phyloP scores from a whole-genome alignment of 2,113 vertebrate genomes.

The Oncorhynchus clarkii region DNA sequence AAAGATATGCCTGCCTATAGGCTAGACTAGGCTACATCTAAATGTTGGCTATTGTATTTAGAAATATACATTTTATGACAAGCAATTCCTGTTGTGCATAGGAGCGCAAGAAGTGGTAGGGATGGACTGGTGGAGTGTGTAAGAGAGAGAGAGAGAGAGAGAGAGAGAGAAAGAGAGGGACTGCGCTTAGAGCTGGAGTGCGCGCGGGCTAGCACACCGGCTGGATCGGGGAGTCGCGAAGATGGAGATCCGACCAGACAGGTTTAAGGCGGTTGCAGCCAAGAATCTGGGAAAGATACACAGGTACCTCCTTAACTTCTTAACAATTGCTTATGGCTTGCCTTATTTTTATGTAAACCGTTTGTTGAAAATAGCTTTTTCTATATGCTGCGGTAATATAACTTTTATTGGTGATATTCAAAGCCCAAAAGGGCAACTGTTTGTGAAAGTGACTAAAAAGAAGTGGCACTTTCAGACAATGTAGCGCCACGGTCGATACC shows the following conservation, averaged over 20 bases:
- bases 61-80: too few species aligned
- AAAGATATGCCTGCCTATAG: too few species aligned
- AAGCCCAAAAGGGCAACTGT: not conserved
- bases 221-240: conserved; percentile 68
- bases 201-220: conserved; percentile 67
- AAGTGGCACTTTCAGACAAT: not conserved
- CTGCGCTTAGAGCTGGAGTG: conserved; percentile 47
- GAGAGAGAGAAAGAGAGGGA: conserved; percentile 26
- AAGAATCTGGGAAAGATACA: conserved; percentile 78
- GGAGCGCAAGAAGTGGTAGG: conserved; percentile 12
- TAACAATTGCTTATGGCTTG: conserved; percentile 1
- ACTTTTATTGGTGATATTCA: not conserved
- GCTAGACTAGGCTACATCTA: too few species aligned
- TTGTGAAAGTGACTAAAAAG: not conserved
- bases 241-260: conserved; percentile 81
- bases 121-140: conserved; percentile 17
- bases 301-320: conserved; percentile 61
- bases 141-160: conserved; percentile 22
- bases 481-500: not conserved
- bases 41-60: too few species aligned
- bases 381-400: not conserved
- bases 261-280: conserved; percentile 74
- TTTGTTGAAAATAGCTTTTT: not conserved
- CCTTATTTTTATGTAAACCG: conserved; percentile 8
- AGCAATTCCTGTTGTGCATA: not conserved